These are phyloP conservation scores for Cydia strobilella DNA, from an alignment of 1,140 invertebrate genomes.

Conservation along the genomic window DNA sequence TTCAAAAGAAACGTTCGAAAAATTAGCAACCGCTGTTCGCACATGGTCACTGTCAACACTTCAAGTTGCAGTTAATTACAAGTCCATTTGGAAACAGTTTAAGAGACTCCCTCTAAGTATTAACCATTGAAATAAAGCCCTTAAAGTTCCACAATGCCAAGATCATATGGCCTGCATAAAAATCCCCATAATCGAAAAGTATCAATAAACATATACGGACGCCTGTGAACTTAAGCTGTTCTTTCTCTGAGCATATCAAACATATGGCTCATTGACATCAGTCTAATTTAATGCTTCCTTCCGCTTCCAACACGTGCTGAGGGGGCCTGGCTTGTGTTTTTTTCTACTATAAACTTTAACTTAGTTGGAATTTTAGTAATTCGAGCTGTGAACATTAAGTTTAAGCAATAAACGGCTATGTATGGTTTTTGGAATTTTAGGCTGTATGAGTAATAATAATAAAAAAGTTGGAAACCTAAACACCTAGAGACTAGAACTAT, in stretches of 20 bases:
- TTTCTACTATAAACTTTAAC: slow-evolving; percentile 13
- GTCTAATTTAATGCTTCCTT: slow-evolving; percentile 47
- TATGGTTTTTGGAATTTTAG: slow-evolving; percentile 1
- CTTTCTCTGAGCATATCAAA: background rate
- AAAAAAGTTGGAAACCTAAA: background rate
- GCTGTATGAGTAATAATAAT: background rate
- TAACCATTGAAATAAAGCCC: background rate
- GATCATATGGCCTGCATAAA: background rate
- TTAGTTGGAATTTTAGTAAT: slow-evolving; percentile 5
- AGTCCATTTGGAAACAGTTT: background rate
- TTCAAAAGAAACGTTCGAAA: background rate
- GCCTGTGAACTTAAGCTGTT: background rate
- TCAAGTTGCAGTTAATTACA: background rate
- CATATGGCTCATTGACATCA: slow-evolving; percentile 37
- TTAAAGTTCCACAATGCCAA: background rate
- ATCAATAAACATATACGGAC: background rate
- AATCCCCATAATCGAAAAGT: background rate
- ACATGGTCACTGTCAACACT: background rate
- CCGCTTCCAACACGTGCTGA: slow-evolving; percentile 43
- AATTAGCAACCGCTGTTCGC: background rate
- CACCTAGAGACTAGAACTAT: background rate
- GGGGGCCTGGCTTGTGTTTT: slow-evolving; percentile 36
- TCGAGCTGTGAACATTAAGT: background rate
- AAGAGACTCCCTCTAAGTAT: background rate
- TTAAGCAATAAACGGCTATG: background rate